Conservation (phyloP, 2,888 invertebrate species). For the Sarcophaga variegata region DNA sequence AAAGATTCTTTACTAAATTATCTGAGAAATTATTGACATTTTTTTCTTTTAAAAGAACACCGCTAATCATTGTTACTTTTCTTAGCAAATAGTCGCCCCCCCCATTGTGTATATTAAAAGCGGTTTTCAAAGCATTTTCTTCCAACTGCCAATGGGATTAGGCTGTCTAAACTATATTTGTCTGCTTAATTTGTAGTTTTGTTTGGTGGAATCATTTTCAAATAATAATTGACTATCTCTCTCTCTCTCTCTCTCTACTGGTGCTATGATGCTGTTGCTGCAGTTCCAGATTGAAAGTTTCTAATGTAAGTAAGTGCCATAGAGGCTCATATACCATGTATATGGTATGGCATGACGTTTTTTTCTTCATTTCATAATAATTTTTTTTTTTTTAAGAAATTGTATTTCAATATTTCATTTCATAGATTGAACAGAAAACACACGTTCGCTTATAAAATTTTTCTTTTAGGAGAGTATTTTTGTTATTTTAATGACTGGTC, state of each 20-base stretch:
- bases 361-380: conserved; percentile 43
- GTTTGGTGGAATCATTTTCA: conserved; percentile 41
- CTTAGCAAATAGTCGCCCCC: not conserved
- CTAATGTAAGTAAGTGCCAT: conserved; percentile 14
- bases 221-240: conserved; percentile 53
- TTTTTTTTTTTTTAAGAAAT: conserved; percentile 39
- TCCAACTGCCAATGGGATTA: not conserved
- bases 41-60: no score
- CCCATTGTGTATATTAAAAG: not conserved
- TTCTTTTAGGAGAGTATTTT: not conserved
- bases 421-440: conserved; percentile 6
- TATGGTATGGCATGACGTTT: not conserved
- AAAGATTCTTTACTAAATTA: no score
- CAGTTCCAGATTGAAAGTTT: conserved; percentile 5
- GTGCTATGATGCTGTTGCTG: not conserved
- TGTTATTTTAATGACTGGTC: not conserved
- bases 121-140: not conserved
- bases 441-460: not conserved
- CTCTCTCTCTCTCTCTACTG: not conserved
- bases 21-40: no score
- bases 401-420: conserved; percentile 45
- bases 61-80: no score
- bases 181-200: conserved; percentile 55
- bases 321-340: not conserved
- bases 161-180: conserved; percentile 28